Base-by-base conservation (phyloP, 2,888 invertebrate genomes). In the Agonopterix subpropinquella region DNA sequence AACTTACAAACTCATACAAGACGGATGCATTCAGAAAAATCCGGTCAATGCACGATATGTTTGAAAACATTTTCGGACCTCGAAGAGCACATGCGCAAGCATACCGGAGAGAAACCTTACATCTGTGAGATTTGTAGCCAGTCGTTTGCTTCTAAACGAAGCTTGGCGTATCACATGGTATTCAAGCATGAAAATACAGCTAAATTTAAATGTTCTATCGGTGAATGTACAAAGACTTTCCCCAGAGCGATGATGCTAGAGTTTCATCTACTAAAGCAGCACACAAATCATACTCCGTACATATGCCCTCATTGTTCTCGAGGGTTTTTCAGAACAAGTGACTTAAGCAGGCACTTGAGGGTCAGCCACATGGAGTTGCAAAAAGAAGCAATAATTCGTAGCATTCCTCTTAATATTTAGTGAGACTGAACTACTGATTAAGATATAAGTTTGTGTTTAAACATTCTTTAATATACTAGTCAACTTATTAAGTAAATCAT, bases 21-120 rank as follows among this genome's bases (percentile, higher is more conserved):
- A 52, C 80, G 90, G 37, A 87, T 89, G 46, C 91, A 91, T 50
- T 90, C 91, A 0, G 90, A 90, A 49, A 79, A 82, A 47, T 90
- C 91, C 0, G 91, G 90, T 0, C 71, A 83, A 4, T 91, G 91
- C 59, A 69, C 65, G 0, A 61, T 90, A 5, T 91, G 91, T 58
- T 63, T 78, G 8, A 91, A 91, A 61, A 80, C 85, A 5, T 91
- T 89, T 57, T 80, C 91, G 0, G 89, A 91, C 59, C 58, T 91
- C 11, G 87, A 86, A 46, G 86, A 81, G 1, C 91, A 91, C 55
- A 89, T 90, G 89, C 71, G 89, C 1, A 88, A 89, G 53, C 91
- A 91, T 54, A 91, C 90, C 0, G 91, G 91, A 0, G 90, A 90
- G 55, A 89, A 77, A 43, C 85, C 86, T 0, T 86, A 75, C 57